phyloP scores from a whole-genome alignment of 2,797 vertebrate species.

The Alca torda region DNA sequence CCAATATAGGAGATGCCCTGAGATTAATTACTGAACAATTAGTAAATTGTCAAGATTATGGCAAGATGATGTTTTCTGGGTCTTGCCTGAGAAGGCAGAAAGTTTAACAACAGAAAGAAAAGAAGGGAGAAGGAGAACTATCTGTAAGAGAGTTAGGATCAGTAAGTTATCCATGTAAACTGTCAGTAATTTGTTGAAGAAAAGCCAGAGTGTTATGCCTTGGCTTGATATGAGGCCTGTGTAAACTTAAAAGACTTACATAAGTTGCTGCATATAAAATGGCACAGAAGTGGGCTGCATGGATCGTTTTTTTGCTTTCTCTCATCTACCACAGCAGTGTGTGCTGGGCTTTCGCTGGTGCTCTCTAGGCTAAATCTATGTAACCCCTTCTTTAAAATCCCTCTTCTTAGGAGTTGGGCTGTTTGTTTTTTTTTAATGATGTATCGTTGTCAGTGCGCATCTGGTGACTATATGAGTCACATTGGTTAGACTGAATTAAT shows the following conservation, averaged over 20 bases:
- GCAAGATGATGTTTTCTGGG: neutral
- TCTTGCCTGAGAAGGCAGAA: neutral
- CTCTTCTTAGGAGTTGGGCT: neutral
- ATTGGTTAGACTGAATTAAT: neutral
- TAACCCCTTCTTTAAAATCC: neutral
- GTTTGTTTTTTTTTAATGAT: rapidly evolving
- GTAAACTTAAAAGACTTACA: neutral
- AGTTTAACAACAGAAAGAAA: neutral
- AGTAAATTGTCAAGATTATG: neutral
- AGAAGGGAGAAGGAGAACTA: neutral
- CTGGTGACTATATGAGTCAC: neutral
- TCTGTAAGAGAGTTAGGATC: neutral
- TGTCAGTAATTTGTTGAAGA: neutral
- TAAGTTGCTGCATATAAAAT: neutral
- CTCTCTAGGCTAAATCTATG: neutral
- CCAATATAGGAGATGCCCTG: neutral
- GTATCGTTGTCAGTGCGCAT: neutral
- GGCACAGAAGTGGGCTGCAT: neutral
- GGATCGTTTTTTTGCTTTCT: neutral
- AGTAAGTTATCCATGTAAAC: neutral
- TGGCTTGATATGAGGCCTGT: neutral
- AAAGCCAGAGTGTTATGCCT: neutral
- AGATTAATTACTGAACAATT: neutral
- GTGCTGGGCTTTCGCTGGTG: neutral
- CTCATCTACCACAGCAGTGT: neutral